A percentile compares a stretch with the other conserved stretches of the same genome.
Evolutionary conservation across 2,113 vertebrate genomes (phyloP).

Genomic region (Dasyprocta punctata): DNA sequence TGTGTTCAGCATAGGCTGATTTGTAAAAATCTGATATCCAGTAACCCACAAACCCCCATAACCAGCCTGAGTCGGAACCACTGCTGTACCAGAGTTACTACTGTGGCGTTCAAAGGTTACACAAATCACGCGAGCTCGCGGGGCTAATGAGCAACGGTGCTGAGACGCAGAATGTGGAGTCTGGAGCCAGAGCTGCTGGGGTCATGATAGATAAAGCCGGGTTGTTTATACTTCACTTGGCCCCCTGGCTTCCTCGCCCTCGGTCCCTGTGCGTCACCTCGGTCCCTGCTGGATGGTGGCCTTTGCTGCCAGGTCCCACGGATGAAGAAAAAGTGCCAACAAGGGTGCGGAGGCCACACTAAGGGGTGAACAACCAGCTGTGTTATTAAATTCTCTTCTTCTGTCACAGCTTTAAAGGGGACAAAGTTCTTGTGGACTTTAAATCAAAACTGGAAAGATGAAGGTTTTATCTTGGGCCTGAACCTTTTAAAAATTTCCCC

Average conservation of each 20-base stretch:
- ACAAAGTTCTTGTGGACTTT: background rate
- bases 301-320: background rate
- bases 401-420: background rate
- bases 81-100: background rate
- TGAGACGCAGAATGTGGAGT: background rate
- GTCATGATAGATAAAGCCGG: background rate
- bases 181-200: no score
- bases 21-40: background rate
- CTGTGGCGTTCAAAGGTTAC: background rate
- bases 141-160: background rate
- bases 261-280: accelerated
- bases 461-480: background rate
- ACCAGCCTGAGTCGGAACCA: background rate
- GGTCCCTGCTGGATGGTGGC: background rate
- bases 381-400: background rate
- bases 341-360: no score
- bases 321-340: background rate
- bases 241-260: no score
- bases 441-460: background rate
- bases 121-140: background rate
- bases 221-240: background rate
- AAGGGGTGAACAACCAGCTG: background rate
- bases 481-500: background rate
- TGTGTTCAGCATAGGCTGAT: background rate
- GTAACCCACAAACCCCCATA: background rate